Base-by-base conservation (phyloP, 2,888 invertebrate genomes). In the Dicranocentrus wangi region DNA sequence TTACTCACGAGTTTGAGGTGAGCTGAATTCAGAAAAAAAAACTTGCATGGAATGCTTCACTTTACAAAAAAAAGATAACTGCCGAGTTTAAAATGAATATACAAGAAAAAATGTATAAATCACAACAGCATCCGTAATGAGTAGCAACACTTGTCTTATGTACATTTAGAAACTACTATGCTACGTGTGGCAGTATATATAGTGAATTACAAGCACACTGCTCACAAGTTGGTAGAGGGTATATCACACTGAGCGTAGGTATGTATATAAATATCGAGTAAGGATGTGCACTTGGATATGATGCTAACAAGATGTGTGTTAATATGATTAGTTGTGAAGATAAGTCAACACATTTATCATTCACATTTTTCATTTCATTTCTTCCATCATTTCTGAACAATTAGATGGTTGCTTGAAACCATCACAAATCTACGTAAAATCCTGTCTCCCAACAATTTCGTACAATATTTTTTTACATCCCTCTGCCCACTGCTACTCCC, bases 261-360 rank as follows among this genome's bases (percentile, higher is more conserved):
- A 23, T 58, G 19, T 23, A 58, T 13, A 58, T 43, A 21, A 65
- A 43, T 28, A 43, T 65, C 32, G 19, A 23, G 15, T 42, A 39
- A 70, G 70, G 60, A 71, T 71, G 77, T 77, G 61, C 78, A 65
- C 65, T 55, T 71, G 61, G 69, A 53, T 60, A 51, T 61, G 77
- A 77, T 77, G 78, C 70, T 78, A 78, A 78, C 78, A 78, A 78
- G 78, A 71, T 65, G 70, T 78, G 78, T 78, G 78, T 65, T 78
- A 78, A 78, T 78, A 78, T 78, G 78, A 78, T 78, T 78, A 78
- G 70, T 77, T 61, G 78, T 27, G 70, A 78, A 77, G 78, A 78
- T 78, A 78, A 78, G 70, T 78, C 70, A 78, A 65, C 78, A 71
- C 78, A 78, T 78, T 78, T 78, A 78, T 78, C 78, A 77, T 77